Evolutionary conservation across 1,140 invertebrate species (phyloP), one percentile per base, ranked within the genome.

Genomic region (Drosophila lacteicornis): DNA sequence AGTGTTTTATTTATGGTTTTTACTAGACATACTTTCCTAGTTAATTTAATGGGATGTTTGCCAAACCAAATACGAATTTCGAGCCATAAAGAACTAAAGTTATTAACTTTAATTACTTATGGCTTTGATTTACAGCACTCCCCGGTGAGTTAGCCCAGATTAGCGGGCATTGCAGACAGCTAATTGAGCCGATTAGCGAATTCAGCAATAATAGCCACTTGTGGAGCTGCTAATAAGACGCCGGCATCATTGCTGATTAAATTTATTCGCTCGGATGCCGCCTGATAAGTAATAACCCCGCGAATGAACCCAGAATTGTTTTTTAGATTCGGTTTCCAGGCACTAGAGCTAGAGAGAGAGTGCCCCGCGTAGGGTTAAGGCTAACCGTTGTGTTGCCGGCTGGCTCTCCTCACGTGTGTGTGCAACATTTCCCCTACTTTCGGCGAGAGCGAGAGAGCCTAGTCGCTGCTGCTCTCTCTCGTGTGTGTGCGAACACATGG

Each of bases 371-470:
- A 30, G 74, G 74, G 75, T 80, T 80, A 79, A 79, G 22, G 55
- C 63, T 40, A 49, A 40, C 38, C 58, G 56, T 46, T 60, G 33
- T 59, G 67, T 74, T 51, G 61, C 61, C 47, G 40, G 63, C 22
- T 25, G 6, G 27, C 50, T 38, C 58, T 46, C n/a, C n/a, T 30
- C 11, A 30, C 59, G 46, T 55, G 49, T 78, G 58, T 58, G 67
- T 79, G 78, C 76, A 79, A 80, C 76, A 80, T 80, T 80, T 80
- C 78, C 76, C 78, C 78, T 80, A 80, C 78, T 80, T 80, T 79
- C 45, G 15, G 50, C 45, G 61, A 80, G 68, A 73, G 75, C 51
- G 56, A 58, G 67, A 73, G 75, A 55, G 69, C 9, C 25, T 17
- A 56, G 50, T 15, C n/a, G 3, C 22, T 25, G n/a, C n/a, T 25